Base-by-base conservation (phyloP, 2,888 invertebrate species). In the Siphonodentalium dalli region DNA sequence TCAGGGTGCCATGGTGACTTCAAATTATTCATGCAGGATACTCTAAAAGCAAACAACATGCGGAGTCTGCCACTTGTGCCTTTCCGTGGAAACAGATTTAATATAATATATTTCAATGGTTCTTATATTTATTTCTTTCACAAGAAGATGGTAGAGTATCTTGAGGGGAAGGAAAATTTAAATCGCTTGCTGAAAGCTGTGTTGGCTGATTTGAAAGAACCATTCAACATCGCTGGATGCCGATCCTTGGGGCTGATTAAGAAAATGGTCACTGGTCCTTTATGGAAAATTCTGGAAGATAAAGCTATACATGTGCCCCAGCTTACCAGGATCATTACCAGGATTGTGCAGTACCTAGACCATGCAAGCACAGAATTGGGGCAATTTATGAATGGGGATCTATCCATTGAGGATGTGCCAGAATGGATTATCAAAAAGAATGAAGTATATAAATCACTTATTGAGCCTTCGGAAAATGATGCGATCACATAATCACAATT, bases 41-140 rank as follows among this genome's bases (percentile, higher is more conserved):
- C 53, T 47, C 26, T 62, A 15, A 42, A 48, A 18, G 29, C 46
- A 31, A 55, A 55, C 35, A 29, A 11, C 20, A 26, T 48, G 44
- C 18, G 23, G 1, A 34, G 45, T 18, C 28, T 59, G 7, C 54
- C 54, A n/a, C 27, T 60, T 3, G 35, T 46, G 18, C 49, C 46
- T 1, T 48, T 53, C 4, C 35, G 31, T 13, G 63, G 63, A 2
- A 54, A 58, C 34, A 28, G 51, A 11, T 61, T 61, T n/a, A 54
- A 54, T 46, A 54, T 61, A 13, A 26, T 58, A 5, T 58, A 58
- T 37, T 29, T 39, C 21, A 59, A 59, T 57, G 59, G 59, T 24
- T 50, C 48, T 15, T 40, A 51, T 31, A 41, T 59, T 3, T 59
- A 49, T 24, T 52, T 59, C 9, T 48, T 58, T 15, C 26, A 41